A percentile compares a stretch with the other conserved stretches of the same genome.
phyloP scores from a whole-genome alignment of 2,113 vertebrate genomes.

The Mastomys natalensis region DNA sequence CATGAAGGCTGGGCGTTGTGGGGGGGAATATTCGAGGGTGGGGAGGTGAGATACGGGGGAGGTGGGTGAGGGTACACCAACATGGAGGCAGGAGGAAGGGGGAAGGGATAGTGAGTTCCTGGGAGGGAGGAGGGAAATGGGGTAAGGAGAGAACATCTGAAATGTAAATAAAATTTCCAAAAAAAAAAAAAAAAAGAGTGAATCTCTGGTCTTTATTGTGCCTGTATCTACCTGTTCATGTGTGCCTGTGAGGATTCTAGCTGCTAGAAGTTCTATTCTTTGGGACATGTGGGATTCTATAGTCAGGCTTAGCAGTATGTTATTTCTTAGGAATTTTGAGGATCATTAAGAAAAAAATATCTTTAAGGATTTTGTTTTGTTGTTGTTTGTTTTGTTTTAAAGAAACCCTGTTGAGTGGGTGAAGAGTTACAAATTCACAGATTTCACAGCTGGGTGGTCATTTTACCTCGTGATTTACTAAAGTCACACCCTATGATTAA shows the following conservation, averaged over 20 bases:
- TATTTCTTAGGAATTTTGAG: background rate
- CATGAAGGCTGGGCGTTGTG: too few relatives aligned
- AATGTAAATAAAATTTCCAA: too few relatives aligned
- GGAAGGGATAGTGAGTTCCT: too few relatives aligned
- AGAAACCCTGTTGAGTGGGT: background rate
- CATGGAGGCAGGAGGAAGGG: too few relatives aligned
- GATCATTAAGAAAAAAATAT: background rate
- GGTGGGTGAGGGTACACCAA: too few relatives aligned
- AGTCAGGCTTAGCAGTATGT: background rate
- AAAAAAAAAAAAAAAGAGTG: too few relatives aligned
- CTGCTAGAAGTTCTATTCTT: background rate
- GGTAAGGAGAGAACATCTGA: too few relatives aligned
- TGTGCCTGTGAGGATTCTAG: background rate
- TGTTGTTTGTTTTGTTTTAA: background rate
- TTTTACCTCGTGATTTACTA: background rate
- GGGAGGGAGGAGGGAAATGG: too few relatives aligned
- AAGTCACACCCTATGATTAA: background rate
- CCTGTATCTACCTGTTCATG: background rate
- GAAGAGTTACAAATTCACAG: background rate
- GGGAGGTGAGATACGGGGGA: too few relatives aligned
- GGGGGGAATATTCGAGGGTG: too few relatives aligned
- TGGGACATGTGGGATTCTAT: background rate
- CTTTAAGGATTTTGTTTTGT: background rate
- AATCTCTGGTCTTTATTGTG: background rate
- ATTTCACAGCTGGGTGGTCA: too few relatives aligned